phyloP scores from a whole-genome alignment of 2,113 vertebrate genomes.

The Thinocorus orbignyianus region DNA sequence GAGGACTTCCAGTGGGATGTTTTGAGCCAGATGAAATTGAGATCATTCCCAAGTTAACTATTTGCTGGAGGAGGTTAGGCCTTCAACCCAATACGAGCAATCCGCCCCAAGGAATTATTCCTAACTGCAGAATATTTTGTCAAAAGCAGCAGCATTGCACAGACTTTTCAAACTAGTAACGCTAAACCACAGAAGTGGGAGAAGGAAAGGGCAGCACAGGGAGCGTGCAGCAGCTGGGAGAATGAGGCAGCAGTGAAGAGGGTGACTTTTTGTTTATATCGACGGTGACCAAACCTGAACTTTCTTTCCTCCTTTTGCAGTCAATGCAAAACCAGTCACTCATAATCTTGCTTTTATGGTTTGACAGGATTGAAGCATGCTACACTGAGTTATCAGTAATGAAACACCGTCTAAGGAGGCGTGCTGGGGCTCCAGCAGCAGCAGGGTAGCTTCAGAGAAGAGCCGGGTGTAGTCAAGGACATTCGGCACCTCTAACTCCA shows the following conservation, averaged over 20 bases:
- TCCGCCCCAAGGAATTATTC: not conserved
- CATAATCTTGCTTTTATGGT: not conserved
- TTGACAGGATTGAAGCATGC: not conserved
- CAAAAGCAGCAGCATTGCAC: not conserved
- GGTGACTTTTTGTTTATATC: not conserved
- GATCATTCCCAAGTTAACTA: not conserved
- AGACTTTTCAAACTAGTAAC: not conserved
- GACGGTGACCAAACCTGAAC: not conserved
- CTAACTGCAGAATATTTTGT: not conserved
- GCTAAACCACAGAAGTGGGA: not conserved
- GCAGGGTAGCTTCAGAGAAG: not conserved
- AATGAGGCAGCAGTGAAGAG: not conserved
- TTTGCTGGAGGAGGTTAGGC: not conserved
- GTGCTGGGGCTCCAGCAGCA: not conserved
- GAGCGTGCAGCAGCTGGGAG: not conserved
- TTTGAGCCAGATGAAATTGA: not conserved
- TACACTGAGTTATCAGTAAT: not conserved
- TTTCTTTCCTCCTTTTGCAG: not conserved
- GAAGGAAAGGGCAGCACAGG: not conserved
- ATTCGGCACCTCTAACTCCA: not conserved
- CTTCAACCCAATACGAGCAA: not conserved
- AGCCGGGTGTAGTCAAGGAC: not conserved
- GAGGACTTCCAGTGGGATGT: not conserved
- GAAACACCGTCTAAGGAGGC: not conserved
- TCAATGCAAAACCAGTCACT: not conserved